Base-by-base conservation (phyloP, 53 echinoderm and acorn worm species). In the Paracentrotus lividus region DNA sequence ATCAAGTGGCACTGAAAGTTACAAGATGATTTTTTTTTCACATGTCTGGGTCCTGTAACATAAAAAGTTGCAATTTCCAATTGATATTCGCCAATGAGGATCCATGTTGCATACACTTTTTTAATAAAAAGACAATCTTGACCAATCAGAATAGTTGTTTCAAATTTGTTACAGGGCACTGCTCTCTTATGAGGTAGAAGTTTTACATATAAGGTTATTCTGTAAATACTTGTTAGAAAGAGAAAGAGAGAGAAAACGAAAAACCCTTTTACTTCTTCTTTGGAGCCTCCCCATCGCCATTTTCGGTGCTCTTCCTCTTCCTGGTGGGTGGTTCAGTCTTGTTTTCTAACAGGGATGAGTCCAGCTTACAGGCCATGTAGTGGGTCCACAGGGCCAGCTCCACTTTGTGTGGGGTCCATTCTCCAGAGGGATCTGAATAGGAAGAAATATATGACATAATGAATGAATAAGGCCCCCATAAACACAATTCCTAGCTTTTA, bases 351-450 rank as follows among this genome's bases (percentile, higher is more conserved):
- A 98, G 65, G 9, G 85, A 94, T 38, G 97, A 96, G 44, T 98
- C 96, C 49, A 97, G 94, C 75, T 98, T 95, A n/a, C 77, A 94
- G 45, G 97, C 96, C 94, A 98, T 94, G 94, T 95, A 93, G 90
- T 98, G 97, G 56, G 98, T 98, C 98, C 98, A 98, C 0, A 98
- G 95, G 23, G 96, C 94, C 64, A 97, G 60, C 59, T 98, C 98
- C 40, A 98, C 96, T 81, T 95, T 97, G 93, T 98, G 98, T 8
- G 98, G 97, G 36, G 97, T 97, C 98, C 98, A 98, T 5, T 86
- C 85, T 23, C 44, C 81, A 2, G 78, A 78, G 57, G 92, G 58
- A 57, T 92, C 92, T 92, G 81, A 23, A 42, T 6, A 44, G 40
- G 44, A 60, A 57, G 4, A 42, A 59, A 85, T 43, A 85, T 6